Evolutionary conservation across 2,888 invertebrate species (phyloP).

Genomic region (Lydus trimaculatus): DNA sequence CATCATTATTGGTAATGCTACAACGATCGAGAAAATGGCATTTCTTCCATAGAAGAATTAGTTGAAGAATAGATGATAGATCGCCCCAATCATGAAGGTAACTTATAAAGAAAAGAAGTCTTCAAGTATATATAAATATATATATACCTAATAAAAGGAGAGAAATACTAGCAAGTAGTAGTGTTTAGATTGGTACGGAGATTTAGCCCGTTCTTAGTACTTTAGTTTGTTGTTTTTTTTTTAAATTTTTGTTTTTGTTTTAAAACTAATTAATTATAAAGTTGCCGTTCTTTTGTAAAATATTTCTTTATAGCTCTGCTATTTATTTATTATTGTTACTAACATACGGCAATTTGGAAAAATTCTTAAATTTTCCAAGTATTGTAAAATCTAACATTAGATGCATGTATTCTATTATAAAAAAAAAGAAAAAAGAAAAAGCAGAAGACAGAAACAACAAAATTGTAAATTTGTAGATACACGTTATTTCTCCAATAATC

Average conservation of each 20-base stretch:
- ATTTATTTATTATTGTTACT: conserved; percentile 16
- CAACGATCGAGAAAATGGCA: conserved; percentile 28
- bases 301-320: neutral
- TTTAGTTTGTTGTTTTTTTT: conserved; percentile 33
- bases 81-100: conserved; percentile 48
- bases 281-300: conserved; percentile 24
- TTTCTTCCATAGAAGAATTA: conserved; percentile 12
- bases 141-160: no score
- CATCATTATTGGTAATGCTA: neutral
- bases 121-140: conserved; percentile 37
- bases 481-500: neutral
- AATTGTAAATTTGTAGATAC: neutral
- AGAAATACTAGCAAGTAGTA: conserved; percentile 34
- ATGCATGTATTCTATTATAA: conserved; percentile 19
- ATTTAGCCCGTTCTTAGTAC: no score
- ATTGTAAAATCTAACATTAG: conserved; percentile 25
- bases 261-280: conserved; percentile 11
- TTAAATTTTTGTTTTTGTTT: conserved; percentile 9
- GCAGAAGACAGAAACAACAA: no score
- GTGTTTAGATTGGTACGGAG: no score
- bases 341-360: conserved; percentile 21
- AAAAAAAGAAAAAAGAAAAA: neutral
- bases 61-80: conserved; percentile 1
- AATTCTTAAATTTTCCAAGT: conserved; percentile 16
- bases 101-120: conserved; percentile 40